phyloP scores from a whole-genome alignment of 2,888 invertebrate species.

The Timema podura region DNA sequence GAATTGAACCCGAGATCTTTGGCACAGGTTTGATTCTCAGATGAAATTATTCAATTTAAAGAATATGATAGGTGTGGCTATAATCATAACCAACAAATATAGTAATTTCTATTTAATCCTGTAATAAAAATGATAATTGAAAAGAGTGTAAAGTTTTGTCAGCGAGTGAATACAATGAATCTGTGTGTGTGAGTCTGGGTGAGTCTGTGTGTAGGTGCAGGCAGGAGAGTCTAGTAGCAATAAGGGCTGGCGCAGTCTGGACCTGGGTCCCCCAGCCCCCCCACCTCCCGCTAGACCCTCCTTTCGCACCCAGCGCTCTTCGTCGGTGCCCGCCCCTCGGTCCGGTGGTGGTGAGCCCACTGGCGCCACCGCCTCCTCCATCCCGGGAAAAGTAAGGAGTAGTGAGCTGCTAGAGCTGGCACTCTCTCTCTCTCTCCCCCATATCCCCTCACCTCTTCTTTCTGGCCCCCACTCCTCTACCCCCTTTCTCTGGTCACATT shows the following conservation, averaged over 20 bases:
- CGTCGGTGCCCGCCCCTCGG: constrained; percentile 56
- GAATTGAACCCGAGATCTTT: too few relatives aligned
- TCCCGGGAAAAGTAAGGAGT: constrained; percentile 34
- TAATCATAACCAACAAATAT: too few relatives aligned
- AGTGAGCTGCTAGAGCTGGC: not conserved
- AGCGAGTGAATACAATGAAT: too few relatives aligned
- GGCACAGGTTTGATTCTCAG: too few relatives aligned
- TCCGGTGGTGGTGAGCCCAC: constrained; percentile 19
- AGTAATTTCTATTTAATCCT: too few relatives aligned
- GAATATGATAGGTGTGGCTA: too few relatives aligned
- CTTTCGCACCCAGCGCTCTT: constrained; percentile 60
- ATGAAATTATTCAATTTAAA: too few relatives aligned
- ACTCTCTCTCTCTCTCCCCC: too few relatives aligned
- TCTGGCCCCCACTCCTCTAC: too few relatives aligned
- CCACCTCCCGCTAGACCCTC: constrained; percentile 48
- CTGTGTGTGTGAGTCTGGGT: too few relatives aligned
- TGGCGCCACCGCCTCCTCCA: constrained; percentile 1
- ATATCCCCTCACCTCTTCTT: too few relatives aligned
- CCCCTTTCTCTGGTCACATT: too few relatives aligned
- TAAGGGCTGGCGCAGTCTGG: constrained; percentile 53
- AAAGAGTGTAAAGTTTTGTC: constrained; percentile 13
- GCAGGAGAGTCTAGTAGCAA: constrained; percentile 33
- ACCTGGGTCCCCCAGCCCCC: constrained; percentile 48
- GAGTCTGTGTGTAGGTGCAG: constrained; percentile 23
- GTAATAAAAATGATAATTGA: not conserved